phyloP scores from a whole-genome alignment of 2,888 invertebrate species.

The Oscheius sp. region DNA sequence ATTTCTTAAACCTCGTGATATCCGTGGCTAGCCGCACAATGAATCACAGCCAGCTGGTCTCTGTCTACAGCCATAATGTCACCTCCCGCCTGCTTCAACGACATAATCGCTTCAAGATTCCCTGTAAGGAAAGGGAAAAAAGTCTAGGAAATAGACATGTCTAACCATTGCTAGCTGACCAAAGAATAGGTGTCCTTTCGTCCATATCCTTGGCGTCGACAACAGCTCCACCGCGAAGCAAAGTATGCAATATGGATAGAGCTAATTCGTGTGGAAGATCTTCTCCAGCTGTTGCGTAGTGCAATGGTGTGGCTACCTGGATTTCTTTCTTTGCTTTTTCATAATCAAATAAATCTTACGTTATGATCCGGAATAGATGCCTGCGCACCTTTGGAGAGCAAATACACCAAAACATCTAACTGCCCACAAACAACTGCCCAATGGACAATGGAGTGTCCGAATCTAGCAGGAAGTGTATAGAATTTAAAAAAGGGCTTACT shows the following conservation, averaged over 20 bases:
- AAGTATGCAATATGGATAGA: conserved; percentile 59
- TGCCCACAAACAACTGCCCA: conserved; percentile 86
- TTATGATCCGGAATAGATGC: conserved; percentile 48
- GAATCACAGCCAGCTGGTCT: conserved; percentile 93
- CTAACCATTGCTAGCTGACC: conserved; percentile 93
- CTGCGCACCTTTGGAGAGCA: conserved; percentile 57
- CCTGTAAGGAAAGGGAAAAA: conserved; percentile 76
- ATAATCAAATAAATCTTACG: conserved; percentile 34
- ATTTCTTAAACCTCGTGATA: conserved; percentile 83
- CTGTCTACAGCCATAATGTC: conserved; percentile 86
- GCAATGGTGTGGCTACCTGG: conserved; percentile 93
- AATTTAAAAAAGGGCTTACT: conserved; percentile 71
- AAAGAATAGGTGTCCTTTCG: conserved; percentile 90
- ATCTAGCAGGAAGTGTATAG: conserved; percentile 73
- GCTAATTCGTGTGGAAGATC: conserved; percentile 57
- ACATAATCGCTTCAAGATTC: conserved; percentile 88
- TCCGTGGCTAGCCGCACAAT: conserved; percentile 95
- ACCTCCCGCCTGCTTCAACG: conserved; percentile 88
- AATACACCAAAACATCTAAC: conserved; percentile 55
- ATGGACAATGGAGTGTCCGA: conserved; percentile 93
- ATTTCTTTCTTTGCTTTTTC: conserved; percentile 9
- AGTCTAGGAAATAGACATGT: background rate
- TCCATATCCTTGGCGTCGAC: conserved; percentile 91
- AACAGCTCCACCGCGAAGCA: conserved; percentile 78
- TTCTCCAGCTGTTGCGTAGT: conserved; percentile 91